Evolutionary conservation across 2,888 invertebrate species (phyloP).

Genomic region (Alitta virens): DNA sequence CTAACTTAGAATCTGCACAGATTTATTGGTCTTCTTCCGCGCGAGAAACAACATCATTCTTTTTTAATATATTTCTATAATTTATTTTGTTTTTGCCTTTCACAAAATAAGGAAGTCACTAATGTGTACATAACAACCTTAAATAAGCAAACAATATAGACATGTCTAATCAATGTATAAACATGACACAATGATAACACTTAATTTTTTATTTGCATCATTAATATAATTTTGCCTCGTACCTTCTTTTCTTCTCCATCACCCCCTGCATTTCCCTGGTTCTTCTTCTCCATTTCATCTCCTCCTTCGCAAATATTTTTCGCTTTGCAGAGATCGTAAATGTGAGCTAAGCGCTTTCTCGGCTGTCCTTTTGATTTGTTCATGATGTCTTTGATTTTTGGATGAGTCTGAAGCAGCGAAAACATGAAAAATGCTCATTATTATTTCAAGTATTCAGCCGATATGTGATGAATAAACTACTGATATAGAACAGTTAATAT

Average conservation of each 20-base stretch:
- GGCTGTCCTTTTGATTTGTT: conserved; percentile 96
- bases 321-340: conserved; percentile 96
- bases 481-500: too few relatives aligned
- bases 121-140: too few relatives aligned
- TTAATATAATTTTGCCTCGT: not conserved
- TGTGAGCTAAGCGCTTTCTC: conserved; percentile 87
- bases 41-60: too few relatives aligned
- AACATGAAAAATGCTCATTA: too few relatives aligned
- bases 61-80: not conserved
- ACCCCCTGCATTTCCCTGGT: conserved; percentile 33
- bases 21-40: too few relatives aligned
- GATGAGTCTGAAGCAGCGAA: conserved; percentile 73
- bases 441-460: too few relatives aligned
- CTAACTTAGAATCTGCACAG: too few relatives aligned
- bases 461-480: too few relatives aligned
- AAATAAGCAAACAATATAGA: too few relatives aligned
- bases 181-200: too few relatives aligned
- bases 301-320: conserved; percentile 98
- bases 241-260: conserved; percentile 60
- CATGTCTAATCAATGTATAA: too few relatives aligned
- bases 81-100: not conserved
- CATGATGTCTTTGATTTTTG: conserved; percentile 90
- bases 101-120: too few relatives aligned
- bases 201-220: not conserved
- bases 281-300: conserved; percentile 81